A percentile compares a stretch with the other conserved stretches of the same genome.
Conservation (phyloP, 2,113 vertebrate species). For the Siphamia tubifer region DNA sequence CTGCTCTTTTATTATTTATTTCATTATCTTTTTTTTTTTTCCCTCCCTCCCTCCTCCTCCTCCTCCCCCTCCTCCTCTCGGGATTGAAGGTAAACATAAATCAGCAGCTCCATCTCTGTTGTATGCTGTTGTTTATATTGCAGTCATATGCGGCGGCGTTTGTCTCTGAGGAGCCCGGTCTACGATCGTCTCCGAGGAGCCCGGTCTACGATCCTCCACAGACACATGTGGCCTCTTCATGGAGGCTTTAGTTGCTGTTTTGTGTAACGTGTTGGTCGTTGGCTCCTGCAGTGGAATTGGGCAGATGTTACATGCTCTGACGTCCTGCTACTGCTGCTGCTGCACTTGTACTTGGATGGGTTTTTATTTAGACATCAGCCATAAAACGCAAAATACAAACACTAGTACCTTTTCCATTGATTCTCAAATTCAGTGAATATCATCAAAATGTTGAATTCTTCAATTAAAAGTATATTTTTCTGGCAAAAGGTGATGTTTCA, state of each 20-base stretch:
- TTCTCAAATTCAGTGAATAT: too few relatives aligned
- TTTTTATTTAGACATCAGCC: too few relatives aligned
- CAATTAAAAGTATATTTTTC: too few relatives aligned
- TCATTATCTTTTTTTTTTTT: constrained; percentile 66
- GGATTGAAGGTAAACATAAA: constrained; percentile 80
- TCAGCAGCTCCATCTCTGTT: constrained; percentile 70
- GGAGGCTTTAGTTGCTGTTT: constrained; percentile 54
- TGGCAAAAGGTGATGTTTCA: too few relatives aligned
- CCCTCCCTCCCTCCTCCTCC: not conserved
- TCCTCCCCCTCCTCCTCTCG: constrained; percentile 44
- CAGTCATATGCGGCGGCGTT: constrained; percentile 67
- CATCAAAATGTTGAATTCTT: too few relatives aligned
- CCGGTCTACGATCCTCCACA: constrained; percentile 50
- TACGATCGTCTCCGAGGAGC: constrained; percentile 58
- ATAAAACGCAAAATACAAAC: too few relatives aligned
- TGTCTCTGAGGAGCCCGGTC: constrained; percentile 62
- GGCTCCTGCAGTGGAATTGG: constrained; percentile 27
- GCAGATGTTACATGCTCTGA: constrained; percentile 45
- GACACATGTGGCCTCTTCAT: constrained; percentile 64
- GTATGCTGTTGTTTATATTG: constrained; percentile 71
- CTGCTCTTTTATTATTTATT: constrained; percentile 77
- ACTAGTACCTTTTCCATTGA: too few relatives aligned
- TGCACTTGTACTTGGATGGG: too few relatives aligned
- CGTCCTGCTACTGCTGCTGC: too few relatives aligned
- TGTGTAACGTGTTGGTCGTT: constrained; percentile 35